phyloP scores from a whole-genome alignment of 2,888 invertebrate species.

The Oeneis ivallda region DNA sequence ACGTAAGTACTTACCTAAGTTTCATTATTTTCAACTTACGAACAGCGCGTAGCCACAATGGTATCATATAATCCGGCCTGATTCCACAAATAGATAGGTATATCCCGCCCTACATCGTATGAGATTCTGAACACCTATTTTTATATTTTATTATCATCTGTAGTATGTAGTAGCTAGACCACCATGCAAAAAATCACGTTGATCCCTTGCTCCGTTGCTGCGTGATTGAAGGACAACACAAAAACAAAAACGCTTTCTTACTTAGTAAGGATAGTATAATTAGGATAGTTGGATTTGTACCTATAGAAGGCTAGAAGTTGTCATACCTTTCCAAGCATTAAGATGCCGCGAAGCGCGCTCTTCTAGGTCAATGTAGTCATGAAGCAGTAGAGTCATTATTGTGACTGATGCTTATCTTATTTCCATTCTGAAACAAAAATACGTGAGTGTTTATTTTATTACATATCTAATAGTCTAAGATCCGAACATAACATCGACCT shows the following conservation, averaged over 20 bases:
- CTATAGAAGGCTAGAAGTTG: background rate
- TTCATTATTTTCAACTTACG: too few species aligned
- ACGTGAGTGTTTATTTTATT: slow-evolving; percentile 13
- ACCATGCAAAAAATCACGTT: too few species aligned
- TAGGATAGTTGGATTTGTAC: too few species aligned
- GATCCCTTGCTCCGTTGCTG: too few species aligned
- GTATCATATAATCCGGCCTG: slow-evolving; percentile 24
- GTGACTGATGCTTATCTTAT: slow-evolving; percentile 41
- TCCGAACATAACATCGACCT: too few species aligned
- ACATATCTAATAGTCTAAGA: too few species aligned
- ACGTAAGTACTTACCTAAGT: too few species aligned
- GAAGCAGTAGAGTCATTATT: slow-evolving; percentile 66
- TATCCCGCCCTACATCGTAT: slow-evolving; percentile 35
- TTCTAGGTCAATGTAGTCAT: slow-evolving; percentile 65
- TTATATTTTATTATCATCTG: slow-evolving; percentile 36
- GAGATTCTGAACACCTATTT: slow-evolving; percentile 28
- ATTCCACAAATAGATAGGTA: slow-evolving; percentile 24
- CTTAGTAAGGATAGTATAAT: too few species aligned
- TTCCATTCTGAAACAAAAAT: slow-evolving; percentile 56
- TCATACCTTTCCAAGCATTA: slow-evolving; percentile 69
- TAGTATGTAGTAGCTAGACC: too few species aligned
- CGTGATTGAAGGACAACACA: too few species aligned
- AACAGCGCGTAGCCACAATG: background rate
- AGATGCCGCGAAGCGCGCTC: slow-evolving; percentile 65
- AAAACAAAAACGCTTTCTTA: too few species aligned